A percentile compares a stretch with the other conserved stretches of the same genome.
These are phyloP conservation scores for Choristoneura rosaceana DNA, from an alignment of 2,888 invertebrate species.

Conservation along the genomic window DNA sequence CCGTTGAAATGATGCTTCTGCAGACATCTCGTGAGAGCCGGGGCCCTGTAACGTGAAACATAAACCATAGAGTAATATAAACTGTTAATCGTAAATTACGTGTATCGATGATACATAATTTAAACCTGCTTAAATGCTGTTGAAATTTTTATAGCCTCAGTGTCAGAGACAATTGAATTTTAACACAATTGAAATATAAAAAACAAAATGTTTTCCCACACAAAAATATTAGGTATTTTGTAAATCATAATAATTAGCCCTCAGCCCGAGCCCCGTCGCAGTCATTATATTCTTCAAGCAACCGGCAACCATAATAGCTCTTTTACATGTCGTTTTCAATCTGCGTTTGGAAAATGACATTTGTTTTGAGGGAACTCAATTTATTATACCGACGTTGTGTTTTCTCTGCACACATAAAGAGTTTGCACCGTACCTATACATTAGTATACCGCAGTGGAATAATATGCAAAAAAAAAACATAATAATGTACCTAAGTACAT, in stretches of 20 bases:
- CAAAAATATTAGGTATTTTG: not conserved
- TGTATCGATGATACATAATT: no score
- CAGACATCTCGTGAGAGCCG: slow-evolving; percentile 78
- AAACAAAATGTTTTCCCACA: not conserved
- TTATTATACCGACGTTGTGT: not conserved
- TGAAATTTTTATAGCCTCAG: no score
- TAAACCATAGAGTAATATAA: not conserved
- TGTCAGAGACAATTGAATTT: no score
- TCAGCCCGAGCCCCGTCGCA: not conserved
- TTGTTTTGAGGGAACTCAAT: not conserved
- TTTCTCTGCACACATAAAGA: not conserved
- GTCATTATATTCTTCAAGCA: slow-evolving; percentile 2
- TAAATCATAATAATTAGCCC: not conserved
- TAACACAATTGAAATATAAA: not conserved
- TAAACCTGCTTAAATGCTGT: no score
- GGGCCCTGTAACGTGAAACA: slow-evolving; percentile 74
- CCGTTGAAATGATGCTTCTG: slow-evolving; percentile 74
- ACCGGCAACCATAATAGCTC: not conserved
- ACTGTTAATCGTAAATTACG: not conserved
- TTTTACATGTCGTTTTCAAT: slow-evolving; percentile 10
- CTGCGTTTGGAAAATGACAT: not conserved
- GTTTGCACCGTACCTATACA: not conserved
- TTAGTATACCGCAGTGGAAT: not conserved
- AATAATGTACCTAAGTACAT: no score
- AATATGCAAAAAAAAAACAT: not conserved